Evolutionary conservation across 2,113 vertebrate genomes (phyloP), one percentile per base, ranked within the genome.

Genomic region (Muntiacus muntjak): DNA sequence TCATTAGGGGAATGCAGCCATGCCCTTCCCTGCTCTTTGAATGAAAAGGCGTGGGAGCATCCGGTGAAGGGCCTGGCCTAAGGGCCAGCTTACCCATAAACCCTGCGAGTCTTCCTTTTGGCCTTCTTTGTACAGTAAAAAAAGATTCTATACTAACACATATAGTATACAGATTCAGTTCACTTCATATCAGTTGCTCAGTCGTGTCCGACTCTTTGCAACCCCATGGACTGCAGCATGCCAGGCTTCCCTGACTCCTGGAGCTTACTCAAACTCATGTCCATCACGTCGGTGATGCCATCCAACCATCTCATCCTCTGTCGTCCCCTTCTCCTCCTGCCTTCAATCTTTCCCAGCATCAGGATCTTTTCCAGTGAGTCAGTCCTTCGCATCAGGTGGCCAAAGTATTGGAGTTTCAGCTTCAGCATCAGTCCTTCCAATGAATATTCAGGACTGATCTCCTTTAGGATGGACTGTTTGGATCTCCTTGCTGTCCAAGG

Each of bases 11-110:
- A 74, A 25, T 10, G 26, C 87, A 40, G 25, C 26, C 2, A 0
- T 28, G 74, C 57, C 81, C 81, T 85, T 50, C 43, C 36, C 95
- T 26, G 64, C 21, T 36, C 67, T 95, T 25, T 87, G 84, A 87
- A 4, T 25, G 52, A 92, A 74, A 87, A 94, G 62, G 19, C 2
- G 7, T 60, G 89, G 71, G 87, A 67, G 54, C 4, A 0, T 45
- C 36, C 12, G 6, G 17, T 36, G 30, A 14, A 16, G 54, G 43
- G 85, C 84, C 33, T 19, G 30, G 26, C 71, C 57, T 57, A 1
- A 3, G 23, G 17, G 47, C 62, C 50, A 82, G 54, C 6, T 0
- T 58, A 60, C 74, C 79, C 40, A 14, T 50, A 36, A 88, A 78
- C 79, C 28, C 47, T 67, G 47, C 2, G 28, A 25, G 13, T 36